Conservation (phyloP, 2,797 vertebrate species). For the Thalassophryne amazonica region DNA sequence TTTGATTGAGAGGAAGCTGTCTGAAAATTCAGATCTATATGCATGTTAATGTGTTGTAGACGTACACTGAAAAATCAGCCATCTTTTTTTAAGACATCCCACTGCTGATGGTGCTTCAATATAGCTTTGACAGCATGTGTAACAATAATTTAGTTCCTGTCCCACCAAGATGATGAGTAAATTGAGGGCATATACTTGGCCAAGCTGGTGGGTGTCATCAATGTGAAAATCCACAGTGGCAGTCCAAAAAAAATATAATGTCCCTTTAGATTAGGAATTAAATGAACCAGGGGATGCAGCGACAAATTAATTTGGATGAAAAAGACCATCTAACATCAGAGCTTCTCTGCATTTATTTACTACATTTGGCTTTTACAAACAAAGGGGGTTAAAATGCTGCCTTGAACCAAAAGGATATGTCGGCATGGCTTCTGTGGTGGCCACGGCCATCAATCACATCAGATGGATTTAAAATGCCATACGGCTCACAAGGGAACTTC, state of each 20-base stretch:
- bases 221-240: constrained; percentile 33
- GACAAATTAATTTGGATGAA: constrained; percentile 69
- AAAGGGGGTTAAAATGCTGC: constrained; percentile 18
- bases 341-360: constrained; percentile 71
- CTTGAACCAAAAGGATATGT: constrained; percentile 58
- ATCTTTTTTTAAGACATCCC: constrained; percentile 7
- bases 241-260: constrained; percentile 32
- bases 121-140: constrained; percentile 12
- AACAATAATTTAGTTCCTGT: constrained; percentile 4
- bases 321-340: constrained; percentile 64
- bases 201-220: constrained; percentile 13
- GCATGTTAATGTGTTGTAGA: too few species aligned
- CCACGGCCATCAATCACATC: constrained; percentile 68
- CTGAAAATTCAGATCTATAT: not conserved
- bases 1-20: not conserved
- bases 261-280: constrained; percentile 47
- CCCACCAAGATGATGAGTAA: constrained; percentile 12
- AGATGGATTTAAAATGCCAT: constrained; percentile 63
- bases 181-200: constrained; percentile 8
- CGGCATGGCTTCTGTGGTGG: constrained; percentile 47
- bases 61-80: too few species aligned
- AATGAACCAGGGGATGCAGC: constrained; percentile 51
- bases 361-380: constrained; percentile 66
- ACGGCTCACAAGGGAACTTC: too few species aligned
- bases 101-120: constrained; percentile 19